A percentile compares a stretch with the other conserved stretches of the same genome.
phyloP scores from a whole-genome alignment of 2,888 invertebrate species.

The Ophraella communa region DNA sequence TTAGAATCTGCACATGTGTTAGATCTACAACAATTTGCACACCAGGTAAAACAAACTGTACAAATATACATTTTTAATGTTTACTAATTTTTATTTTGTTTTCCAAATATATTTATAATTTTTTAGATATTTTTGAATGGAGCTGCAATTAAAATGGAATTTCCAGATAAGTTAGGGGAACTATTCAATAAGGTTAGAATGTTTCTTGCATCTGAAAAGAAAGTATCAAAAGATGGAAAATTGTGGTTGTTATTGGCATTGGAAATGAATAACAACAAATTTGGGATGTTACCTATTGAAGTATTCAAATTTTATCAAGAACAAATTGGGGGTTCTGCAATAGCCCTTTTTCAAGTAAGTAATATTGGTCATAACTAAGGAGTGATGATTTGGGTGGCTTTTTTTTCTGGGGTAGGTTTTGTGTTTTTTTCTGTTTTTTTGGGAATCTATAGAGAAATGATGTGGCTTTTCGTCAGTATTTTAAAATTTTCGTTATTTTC shows the following conservation, averaged over 20 bases:
- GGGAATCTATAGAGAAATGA: no score
- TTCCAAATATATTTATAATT: not conserved
- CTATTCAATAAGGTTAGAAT: slow-evolving; percentile 53
- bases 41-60: slow-evolving; percentile 58
- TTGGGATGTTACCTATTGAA: slow-evolving; percentile 53
- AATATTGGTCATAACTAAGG: not conserved
- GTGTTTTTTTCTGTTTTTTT: no score
- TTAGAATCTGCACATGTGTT: slow-evolving; percentile 54
- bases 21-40: slow-evolving; percentile 58
- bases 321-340: slow-evolving; percentile 53
- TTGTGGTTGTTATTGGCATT: slow-evolving; percentile 57
- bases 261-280: slow-evolving; percentile 56
- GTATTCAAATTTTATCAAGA: slow-evolving; percentile 56
- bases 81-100: no score
- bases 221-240: slow-evolving; percentile 53
- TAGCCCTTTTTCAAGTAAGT: slow-evolving; percentile 53
- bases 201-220: slow-evolving; percentile 51
- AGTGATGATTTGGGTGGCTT: no score
- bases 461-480: no score
- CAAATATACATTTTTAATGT: no score
- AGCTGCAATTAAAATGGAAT: slow-evolving; percentile 45
- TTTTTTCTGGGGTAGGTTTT: no score
- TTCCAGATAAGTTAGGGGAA: slow-evolving; percentile 49
- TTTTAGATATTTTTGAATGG: slow-evolving; percentile 58
- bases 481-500: no score